Base-by-base conservation (phyloP, 2,888 invertebrate genomes). In the Drosophila differens region DNA sequence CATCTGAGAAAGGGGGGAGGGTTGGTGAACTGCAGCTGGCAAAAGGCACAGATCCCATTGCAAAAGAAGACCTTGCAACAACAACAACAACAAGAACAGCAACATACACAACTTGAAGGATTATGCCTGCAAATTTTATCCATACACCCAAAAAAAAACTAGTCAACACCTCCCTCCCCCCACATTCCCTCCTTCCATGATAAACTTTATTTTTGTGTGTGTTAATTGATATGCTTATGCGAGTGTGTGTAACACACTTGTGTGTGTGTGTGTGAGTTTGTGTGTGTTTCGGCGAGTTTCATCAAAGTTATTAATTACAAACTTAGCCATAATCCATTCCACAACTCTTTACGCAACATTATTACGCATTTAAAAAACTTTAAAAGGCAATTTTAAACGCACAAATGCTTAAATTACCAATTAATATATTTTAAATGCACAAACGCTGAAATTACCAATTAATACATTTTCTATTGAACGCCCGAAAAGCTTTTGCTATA, bases 281-380 rank as follows among this genome's bases (percentile, higher is more conserved):
- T 74, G 66, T 52, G 59, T 51, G 47, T 16, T 47, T 47, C 47
- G 52, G 57, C 52, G 70, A 81, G 59, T 74, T 74, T 59, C 54
- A 61, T 68, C 85, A 85, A 80, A 59, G 79, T 77, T 90, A 85
- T 90, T 82, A 88, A 80, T 85, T 85, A 76, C 85, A 78, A 67
- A 67, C 62, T 37, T 19, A 41, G 54, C 60, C 52, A 64, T 62
- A 77, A 67, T 70, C 47, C 51, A 19, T 14, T 30, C 54, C 10
- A 9, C 22, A 69, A 55, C 53, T 41, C 19, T 44, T 57, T 49
- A 25, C 47, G 19, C 28, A 44, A 60, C 33, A 33, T 44, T 49
- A 14, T 59, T 51, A 28, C n/a, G 0, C 41, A 44, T n/a, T 30
- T 25, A 9, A 16, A 53, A 19, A 53, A 69, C 39, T 37, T 69